Evolutionary conservation across 2,797 vertebrate genomes (phyloP), one percentile per base, ranked within the genome.

Genomic region (Cuniculus paca): DNA sequence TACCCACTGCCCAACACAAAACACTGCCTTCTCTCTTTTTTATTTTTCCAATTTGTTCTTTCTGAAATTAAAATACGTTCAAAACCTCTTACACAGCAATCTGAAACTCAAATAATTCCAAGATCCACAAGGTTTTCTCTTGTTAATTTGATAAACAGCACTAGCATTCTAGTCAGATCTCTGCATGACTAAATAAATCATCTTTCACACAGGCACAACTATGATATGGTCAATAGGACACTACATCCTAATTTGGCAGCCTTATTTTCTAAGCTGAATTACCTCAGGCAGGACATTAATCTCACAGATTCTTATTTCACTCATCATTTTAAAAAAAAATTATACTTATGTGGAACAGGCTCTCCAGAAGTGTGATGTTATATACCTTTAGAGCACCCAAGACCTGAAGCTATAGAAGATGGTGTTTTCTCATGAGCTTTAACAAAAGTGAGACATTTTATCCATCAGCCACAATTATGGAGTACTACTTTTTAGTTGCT

Each of bases 391-490:
- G 42, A 58, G 9, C 54, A 96, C 58, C 61, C 48, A 14, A 92
- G 87, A 90, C 91, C 24, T 4, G 48, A 91, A 92, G 92, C 50
- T 75, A 89, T 24, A 34, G 26, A 81, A 48, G 13, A 88, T 54
- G 11, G 5, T 56, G n/a, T 82, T 82, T 45, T 65, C 28, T 39
- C 65, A 28, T 65, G 79, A 54, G 56, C 88, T 54, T 63, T 88
- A 68, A 60, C 28, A 90, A 92, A 95, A 81, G 42, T 2, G 19
- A 92, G 93, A 45, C 60, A 91, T 61, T 97, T 77, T 86, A 9
- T 75, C 96, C 56, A 92, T 68, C 65, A 90, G 20, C 13, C 48
- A 8, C 39, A 50, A 91, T 50, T 31, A 50, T 20, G 91, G 42
- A 94, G 48, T 1, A 48, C 34, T 45, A 85, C n/a, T 50, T 96